Base-by-base conservation (phyloP, 2,797 vertebrate species). In the Thalassophryne amazonica region DNA sequence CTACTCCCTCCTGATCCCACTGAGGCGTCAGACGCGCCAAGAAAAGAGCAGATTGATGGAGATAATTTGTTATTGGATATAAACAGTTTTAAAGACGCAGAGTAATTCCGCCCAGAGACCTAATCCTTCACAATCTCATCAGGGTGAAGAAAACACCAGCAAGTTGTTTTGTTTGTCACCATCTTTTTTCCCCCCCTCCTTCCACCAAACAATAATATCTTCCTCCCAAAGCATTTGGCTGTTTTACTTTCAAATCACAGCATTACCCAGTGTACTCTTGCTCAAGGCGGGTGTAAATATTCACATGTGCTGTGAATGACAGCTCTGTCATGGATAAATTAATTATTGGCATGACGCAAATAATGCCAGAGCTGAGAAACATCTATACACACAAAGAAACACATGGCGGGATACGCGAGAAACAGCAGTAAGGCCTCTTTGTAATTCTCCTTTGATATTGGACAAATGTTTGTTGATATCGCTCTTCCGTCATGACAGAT, bases 21-120 rank as follows among this genome's bases (percentile, higher is more conserved):
- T 53, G 82, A 80, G 70, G 80, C 85, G 68, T 83, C 81, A 82
- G 84, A 81, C 78, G 76, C 56, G 73, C 79, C 82, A 85, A 82
- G 85, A 87, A 88, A 83, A 83, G 84, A 86, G 70, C 81, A 89
- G 88, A 88, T 90, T 89, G 85, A 91, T 86, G 84, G 86, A 86
- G 86, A 89, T 83, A 77, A 85, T 89, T 86, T 89, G 80, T 89
- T 89, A 88, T 88, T 87, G 83, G 85, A 88, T 89, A 89, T 87
- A 90, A 89, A 88, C 84, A 84, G 82, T 88, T 88, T 91, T 88
- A 88, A 89, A 89, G 84, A 88, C 69, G 76, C 79, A 69, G 83
- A 83, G 85, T 88, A 84, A 88, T 88, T 90, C 84, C 80, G 83
- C 85, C 85, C 70, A 76, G 81, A 85, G 86, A 87, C 78, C 74